Evolutionary conservation across 2,113 vertebrate genomes (phyloP).

Genomic region (Bombycilla garrulus): DNA sequence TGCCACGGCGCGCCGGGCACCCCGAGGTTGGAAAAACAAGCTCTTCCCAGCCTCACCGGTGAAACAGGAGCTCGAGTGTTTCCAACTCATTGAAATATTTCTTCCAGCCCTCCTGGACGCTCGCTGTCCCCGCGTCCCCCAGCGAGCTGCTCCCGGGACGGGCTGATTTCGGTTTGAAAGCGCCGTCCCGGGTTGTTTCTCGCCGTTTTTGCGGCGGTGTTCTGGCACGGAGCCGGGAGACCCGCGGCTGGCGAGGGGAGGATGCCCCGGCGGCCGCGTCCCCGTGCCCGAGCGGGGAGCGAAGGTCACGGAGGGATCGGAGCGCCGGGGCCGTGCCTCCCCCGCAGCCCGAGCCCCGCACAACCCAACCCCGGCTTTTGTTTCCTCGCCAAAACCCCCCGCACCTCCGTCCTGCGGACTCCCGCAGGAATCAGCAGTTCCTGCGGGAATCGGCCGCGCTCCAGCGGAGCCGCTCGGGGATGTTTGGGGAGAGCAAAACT

Average conservation of each 20-base stretch:
- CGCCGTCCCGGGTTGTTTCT: not conserved
- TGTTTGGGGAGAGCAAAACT: not conserved
- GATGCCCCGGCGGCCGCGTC: not conserved
- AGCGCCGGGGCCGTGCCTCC: not conserved
- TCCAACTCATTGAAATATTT: not conserved
- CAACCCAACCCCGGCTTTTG: not conserved
- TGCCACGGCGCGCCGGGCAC: not conserved
- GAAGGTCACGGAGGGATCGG: not conserved
- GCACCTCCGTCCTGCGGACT: fast-evolving
- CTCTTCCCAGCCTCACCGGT: not conserved
- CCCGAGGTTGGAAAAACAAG: constrained; percentile 4
- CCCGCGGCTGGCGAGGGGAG: not conserved
- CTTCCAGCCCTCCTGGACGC: not conserved
- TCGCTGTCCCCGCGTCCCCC: not conserved
- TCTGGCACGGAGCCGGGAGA: too few species aligned
- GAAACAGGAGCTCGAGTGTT: not conserved
- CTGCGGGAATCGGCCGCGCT: not conserved
- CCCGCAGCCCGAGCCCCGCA: not conserved
- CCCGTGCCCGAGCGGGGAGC: not conserved
- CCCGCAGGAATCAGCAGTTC: not conserved
- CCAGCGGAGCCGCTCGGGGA: not conserved
- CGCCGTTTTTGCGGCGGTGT: not conserved
- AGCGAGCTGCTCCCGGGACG: not conserved
- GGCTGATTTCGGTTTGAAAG: not conserved
- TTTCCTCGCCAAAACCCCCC: not conserved